Conservation (phyloP, 2,113 vertebrate genomes). For the Nanger granti region DNA sequence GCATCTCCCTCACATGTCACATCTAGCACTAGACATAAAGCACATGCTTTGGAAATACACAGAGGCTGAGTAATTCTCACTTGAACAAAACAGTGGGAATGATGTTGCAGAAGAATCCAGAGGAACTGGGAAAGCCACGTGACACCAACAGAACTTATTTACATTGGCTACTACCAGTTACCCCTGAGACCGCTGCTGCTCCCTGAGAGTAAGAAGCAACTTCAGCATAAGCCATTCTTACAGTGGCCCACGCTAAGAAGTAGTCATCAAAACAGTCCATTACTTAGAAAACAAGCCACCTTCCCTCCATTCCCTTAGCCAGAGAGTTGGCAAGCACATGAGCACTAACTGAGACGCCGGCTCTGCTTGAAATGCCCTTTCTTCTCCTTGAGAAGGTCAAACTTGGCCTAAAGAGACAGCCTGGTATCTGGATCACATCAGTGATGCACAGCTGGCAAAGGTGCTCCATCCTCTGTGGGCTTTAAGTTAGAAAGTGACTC, state of each 20-base stretch:
- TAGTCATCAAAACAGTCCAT: background rate
- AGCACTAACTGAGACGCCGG: background rate
- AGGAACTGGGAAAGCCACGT: background rate
- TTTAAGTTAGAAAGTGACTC: background rate
- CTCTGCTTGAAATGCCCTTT: background rate
- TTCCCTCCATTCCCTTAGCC: background rate
- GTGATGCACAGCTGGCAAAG: background rate
- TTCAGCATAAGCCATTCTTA: background rate
- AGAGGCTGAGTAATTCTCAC: background rate
- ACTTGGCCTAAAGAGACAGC: background rate
- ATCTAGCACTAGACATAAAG: background rate
- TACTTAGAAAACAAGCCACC: background rate
- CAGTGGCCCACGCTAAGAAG: background rate
- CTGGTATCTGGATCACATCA: background rate
- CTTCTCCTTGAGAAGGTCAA: background rate
- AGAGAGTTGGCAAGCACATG: background rate
- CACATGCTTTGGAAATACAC: background rate
- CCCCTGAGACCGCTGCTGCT: background rate
- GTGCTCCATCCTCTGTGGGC: background rate
- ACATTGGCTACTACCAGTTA: background rate
- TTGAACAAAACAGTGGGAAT: background rate
- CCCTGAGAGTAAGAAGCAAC: background rate
- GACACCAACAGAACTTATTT: background rate
- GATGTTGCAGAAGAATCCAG: background rate
- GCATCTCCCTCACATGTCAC: background rate